These are phyloP conservation scores for Chrysolophus pictus DNA, from an alignment of 2,797 vertebrate species.

Conservation along the genomic window DNA sequence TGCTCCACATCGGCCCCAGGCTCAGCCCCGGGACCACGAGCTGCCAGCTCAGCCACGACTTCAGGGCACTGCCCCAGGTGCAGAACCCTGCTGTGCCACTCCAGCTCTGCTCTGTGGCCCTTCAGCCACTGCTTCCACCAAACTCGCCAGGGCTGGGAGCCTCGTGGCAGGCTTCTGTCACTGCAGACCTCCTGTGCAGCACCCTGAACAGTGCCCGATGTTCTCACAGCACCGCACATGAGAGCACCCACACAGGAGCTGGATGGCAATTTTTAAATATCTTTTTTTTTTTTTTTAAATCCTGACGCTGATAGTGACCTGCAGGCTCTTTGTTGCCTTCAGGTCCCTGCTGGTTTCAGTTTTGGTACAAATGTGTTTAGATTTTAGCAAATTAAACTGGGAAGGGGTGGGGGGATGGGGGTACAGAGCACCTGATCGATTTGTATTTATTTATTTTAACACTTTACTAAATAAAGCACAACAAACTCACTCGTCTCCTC, in stretches of 20 bases:
- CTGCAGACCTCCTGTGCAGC: slow-evolving; percentile 64
- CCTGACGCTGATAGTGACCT: slow-evolving; percentile 90
- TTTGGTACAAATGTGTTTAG: slow-evolving; percentile 99
- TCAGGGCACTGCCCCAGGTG: no score
- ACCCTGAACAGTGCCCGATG: slow-evolving; percentile 44
- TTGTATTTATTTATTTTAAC: slow-evolving; percentile 99
- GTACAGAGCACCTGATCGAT: slow-evolving; percentile 96
- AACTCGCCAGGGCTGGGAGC: background rate
- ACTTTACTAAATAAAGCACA: slow-evolving; percentile 99
- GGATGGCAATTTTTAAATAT: slow-evolving; percentile 54
- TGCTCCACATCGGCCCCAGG: background rate
- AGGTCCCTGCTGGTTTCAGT: slow-evolving; percentile 94
- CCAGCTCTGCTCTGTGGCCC: background rate
- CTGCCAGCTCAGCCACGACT: no score
- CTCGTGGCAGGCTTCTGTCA: background rate
- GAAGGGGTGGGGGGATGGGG: slow-evolving; percentile 61
- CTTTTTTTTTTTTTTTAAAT: slow-evolving; percentile 89
- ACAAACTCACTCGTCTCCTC: slow-evolving; percentile 81
- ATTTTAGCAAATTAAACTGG: slow-evolving; percentile 91
- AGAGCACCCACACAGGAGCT: slow-evolving; percentile 32
- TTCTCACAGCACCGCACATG: slow-evolving; percentile 43
- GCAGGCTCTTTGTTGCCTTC: slow-evolving; percentile 91
- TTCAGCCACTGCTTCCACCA: background rate
- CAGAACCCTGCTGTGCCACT: background rate
- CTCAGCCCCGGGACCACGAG: background rate